These are phyloP conservation scores for Zelleria hepariella DNA, from an alignment of 2,888 invertebrate genomes.

Conservation along the genomic window DNA sequence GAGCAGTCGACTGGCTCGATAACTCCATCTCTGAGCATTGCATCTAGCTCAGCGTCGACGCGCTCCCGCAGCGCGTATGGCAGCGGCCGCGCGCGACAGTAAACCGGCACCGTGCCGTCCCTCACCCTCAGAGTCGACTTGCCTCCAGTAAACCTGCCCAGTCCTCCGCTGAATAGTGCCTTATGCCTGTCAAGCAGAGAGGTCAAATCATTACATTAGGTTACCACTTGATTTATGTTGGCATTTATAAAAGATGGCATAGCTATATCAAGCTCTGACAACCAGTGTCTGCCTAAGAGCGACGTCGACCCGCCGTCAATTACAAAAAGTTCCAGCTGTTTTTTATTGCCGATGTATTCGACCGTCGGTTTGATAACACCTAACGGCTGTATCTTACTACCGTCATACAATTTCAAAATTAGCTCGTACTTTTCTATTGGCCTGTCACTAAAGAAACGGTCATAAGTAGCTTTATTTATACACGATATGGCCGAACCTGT, in stretches of 20 bases:
- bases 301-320: background rate
- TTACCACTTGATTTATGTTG: too few relatives aligned
- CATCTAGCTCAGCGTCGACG: slow-evolving; percentile 1
- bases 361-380: background rate
- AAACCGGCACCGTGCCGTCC: too few relatives aligned
- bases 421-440: background rate
- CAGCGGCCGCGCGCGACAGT: too few relatives aligned
- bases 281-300: background rate
- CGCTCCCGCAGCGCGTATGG: too few relatives aligned
- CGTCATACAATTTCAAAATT: background rate
- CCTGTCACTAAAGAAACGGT: background rate
- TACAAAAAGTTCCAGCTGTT: background rate
- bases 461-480: background rate
- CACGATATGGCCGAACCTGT: background rate
- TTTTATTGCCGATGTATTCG: background rate
- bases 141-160: too few relatives aligned
- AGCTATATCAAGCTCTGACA: too few relatives aligned
- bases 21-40: background rate
- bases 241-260: too few relatives aligned
- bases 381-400: background rate
- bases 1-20: slow-evolving; percentile 4
- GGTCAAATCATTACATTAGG: too few relatives aligned
- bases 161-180: too few relatives aligned
- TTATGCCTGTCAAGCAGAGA: too few relatives aligned
- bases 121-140: too few relatives aligned